Base-by-base conservation (phyloP, 2,113 vertebrate genomes). In the Zosterops japonicus region DNA sequence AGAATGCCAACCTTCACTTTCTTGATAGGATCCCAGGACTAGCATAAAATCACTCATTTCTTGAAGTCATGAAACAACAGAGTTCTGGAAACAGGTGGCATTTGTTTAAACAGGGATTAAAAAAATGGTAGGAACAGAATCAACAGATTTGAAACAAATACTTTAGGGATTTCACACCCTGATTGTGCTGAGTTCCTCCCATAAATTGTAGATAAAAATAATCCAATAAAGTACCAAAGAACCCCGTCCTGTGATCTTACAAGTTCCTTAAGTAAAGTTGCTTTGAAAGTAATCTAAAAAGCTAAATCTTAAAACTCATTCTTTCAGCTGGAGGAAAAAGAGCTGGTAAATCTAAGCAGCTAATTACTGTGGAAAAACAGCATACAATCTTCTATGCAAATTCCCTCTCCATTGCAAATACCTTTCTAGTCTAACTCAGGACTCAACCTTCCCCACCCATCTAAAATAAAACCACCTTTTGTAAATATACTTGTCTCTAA, bases 91-190 rank as follows among this genome's bases (percentile, higher is more conserved):
- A 70, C 13, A 83, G 41, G 60, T 46, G 41, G 31, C 29, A 60
- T 82, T 81, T 84, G 36, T 75, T 92, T 78, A 78, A 87, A 84
- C 7, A 59, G 6, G 3, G 41, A 88, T 67, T 36, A 60, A 35
- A 74, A 56, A 49, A 47, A 47, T 11, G 19, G 13, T 21, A 82
- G 47, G 44, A 89, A 78, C 23, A 93, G 20, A 85, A 83, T 85
- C 56, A 93, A 94, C 9, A 78, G 21, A 64, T 91, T 79, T 79
- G 49, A 79, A 94, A 94, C 21, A 85, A 91, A 64, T n/a, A 64
- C 8, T 71, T 87, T 5, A 69, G 69, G n/a, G 20, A 49, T 56
- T 65, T 79, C 49, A 82, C 31, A 78, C 22, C 14, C 49, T 61
- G 15, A 64, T 6, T 81, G 18, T 36, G 20, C 50, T 5, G 33